Conservation (phyloP, 2,888 invertebrate genomes). For the Homarus gammarus region DNA sequence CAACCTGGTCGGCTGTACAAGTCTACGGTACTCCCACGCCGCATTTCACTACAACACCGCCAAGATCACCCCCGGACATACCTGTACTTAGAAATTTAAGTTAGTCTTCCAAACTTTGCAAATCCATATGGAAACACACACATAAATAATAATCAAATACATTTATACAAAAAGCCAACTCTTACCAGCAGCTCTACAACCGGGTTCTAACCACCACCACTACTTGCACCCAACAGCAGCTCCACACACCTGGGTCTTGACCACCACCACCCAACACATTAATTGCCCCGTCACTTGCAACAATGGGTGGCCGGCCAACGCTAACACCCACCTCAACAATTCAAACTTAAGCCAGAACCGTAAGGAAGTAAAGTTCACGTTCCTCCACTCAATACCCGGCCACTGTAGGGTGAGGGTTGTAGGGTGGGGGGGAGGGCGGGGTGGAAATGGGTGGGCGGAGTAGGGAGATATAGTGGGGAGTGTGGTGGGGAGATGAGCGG, state of each 20-base stretch:
- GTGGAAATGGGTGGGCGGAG: background rate
- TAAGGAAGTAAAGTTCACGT: background rate
- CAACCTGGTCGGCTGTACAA: no score
- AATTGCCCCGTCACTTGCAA: slow-evolving; percentile 65
- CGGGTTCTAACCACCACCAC: slow-evolving; percentile 4
- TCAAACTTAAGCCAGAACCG: slow-evolving; percentile 23
- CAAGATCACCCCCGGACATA: no score
- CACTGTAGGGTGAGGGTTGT: background rate
- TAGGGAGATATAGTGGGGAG: background rate
- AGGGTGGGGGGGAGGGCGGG: background rate
- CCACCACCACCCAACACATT: background rate
- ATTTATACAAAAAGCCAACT: no score
- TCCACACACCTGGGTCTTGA: background rate
- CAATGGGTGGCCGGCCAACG: slow-evolving; percentile 14
- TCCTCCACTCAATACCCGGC: slow-evolving; percentile 13
- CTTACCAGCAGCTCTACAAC: no score
- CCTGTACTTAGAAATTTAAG: no score
- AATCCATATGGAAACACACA: no score
- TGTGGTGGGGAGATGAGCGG: background rate
- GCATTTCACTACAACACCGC: no score
- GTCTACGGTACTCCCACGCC: no score
- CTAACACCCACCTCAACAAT: slow-evolving; percentile 8
- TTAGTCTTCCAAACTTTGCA: no score
- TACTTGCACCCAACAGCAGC: background rate
- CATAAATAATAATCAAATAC: no score